Base-by-base conservation (phyloP, 2,888 invertebrate genomes). In the Eurytoma californica region DNA sequence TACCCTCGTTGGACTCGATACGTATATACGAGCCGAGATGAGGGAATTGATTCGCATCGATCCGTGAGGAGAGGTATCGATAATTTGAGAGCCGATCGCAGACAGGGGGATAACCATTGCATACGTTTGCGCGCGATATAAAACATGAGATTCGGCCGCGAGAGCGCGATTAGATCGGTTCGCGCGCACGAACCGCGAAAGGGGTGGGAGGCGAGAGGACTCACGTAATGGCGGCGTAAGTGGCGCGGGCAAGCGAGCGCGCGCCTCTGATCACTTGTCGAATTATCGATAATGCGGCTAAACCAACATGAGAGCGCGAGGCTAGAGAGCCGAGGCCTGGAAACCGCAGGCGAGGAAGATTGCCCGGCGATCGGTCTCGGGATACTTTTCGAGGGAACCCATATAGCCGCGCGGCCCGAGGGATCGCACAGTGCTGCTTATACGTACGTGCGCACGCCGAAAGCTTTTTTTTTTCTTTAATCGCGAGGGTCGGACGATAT, bases 221-320 rank as follows among this genome's bases (percentile, higher is more conserved):
- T 72, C 77, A 75, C 78, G 82, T 86, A 86, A 87, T 86, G 84
- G 85, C 83, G 85, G 83, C 80, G 84, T 83, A 86, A 86, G 85
- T 84, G 83, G 84, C 83, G 84, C 24, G 24, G 24, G 24, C 24
- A 2, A 24, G 24, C 24, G 24, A 24, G 24, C 24, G 24, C 77
- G 80, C 77, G 82, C 82, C 77, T n/a, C 47, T 82, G 84, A 85
- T 85, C 87, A 88, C 87, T 89, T 88, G 87, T 89, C 89, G 87
- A 90, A 90, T 90, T 89, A 90, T 88, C 89, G 88, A 86, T 89
- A 89, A 89, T 89, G 87, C 86, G 85, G 86, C 86, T 89, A 89
- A 90, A 89, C 88, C 88, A 90, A 90, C 89, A 89, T 88, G 85
- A 85, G 5, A 30, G 24, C 24, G 20, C 60, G 24, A 24, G 5